phyloP scores from a whole-genome alignment of 2,113 vertebrate genomes.

The Podarcis muralis region DNA sequence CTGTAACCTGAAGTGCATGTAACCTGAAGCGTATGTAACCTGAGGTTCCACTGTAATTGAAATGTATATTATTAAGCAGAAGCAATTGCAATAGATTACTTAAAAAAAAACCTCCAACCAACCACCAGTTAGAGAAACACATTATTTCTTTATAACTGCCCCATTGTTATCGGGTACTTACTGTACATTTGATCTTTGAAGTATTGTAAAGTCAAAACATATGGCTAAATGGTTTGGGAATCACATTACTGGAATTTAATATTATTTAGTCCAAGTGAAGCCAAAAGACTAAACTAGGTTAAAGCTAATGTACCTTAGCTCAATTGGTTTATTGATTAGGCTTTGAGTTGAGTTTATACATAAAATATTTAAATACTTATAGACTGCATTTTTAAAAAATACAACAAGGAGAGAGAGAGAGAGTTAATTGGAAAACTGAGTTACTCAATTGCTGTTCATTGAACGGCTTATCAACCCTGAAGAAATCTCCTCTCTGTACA shows the following conservation, averaged over 20 bases:
- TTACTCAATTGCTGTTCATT: neutral
- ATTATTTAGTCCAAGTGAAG: neutral
- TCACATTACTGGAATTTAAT: neutral
- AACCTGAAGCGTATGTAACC: too few species aligned
- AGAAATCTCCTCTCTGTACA: neutral
- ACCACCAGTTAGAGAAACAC: neutral
- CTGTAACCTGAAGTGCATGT: too few species aligned
- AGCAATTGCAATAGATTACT: too few species aligned
- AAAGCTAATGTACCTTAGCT: neutral
- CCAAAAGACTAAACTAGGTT: neutral
- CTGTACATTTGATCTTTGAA: neutral
- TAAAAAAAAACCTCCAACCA: too few species aligned
- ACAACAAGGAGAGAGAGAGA: too few species aligned
- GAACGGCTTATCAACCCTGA: neutral
- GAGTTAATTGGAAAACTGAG: neutral
- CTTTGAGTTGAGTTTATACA: neutral
- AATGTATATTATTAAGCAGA: too few species aligned
- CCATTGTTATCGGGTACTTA: neutral
- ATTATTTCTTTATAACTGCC: neutral
- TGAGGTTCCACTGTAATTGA: too few species aligned
- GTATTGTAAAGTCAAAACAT: neutral
- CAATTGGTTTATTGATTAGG: neutral
- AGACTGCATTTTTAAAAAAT: too few species aligned
- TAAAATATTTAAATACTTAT: too few species aligned
- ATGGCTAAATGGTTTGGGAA: constrained; percentile 8